Conservation (phyloP, 2,888 invertebrate species). For the Thera obeliscata region DNA sequence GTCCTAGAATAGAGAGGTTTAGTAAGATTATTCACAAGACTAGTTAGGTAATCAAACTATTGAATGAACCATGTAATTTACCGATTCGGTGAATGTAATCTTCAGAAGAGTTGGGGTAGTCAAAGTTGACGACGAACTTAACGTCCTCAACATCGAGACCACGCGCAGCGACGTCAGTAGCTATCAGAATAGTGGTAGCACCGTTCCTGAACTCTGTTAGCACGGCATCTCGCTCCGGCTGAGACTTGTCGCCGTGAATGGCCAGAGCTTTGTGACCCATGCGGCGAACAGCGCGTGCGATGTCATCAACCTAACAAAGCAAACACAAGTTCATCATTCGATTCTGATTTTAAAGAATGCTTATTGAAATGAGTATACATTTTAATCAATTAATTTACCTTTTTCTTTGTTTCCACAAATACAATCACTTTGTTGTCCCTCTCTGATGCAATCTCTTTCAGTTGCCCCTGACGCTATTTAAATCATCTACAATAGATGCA, state of each 20-base stretch:
- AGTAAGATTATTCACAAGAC: neutral
- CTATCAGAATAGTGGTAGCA: slow-evolving; percentile 94
- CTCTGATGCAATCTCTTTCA: slow-evolving; percentile 93
- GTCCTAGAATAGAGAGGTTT: slow-evolving; percentile 71
- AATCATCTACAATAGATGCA: too few species aligned
- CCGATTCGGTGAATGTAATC: slow-evolving; percentile 99
- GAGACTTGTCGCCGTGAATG: slow-evolving; percentile 98
- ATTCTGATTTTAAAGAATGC: neutral
- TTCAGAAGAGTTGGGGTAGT: slow-evolving; percentile 98
- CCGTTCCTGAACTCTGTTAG: slow-evolving; percentile 94
- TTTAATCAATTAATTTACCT: slow-evolving; percentile 81
- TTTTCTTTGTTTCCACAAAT: slow-evolving; percentile 99
- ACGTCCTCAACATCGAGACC: slow-evolving; percentile 97
- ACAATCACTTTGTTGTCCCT: slow-evolving; percentile 97
- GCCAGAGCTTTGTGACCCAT: slow-evolving; percentile 92
- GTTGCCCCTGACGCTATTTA: too few species aligned
- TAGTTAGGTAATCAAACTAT: neutral
- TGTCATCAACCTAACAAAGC: slow-evolving; percentile 91
- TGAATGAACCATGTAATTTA: slow-evolving; percentile 41
- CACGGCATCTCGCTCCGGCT: slow-evolving; percentile 96
- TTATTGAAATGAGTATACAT: neutral
- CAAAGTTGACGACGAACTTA: slow-evolving; percentile 98
- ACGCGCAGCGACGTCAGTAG: slow-evolving; percentile 97
- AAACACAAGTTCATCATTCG: slow-evolving; percentile 38
- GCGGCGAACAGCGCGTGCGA: slow-evolving; percentile 93